Base-by-base conservation (phyloP, 2,888 invertebrate genomes). In the Strigamia crassipes region DNA sequence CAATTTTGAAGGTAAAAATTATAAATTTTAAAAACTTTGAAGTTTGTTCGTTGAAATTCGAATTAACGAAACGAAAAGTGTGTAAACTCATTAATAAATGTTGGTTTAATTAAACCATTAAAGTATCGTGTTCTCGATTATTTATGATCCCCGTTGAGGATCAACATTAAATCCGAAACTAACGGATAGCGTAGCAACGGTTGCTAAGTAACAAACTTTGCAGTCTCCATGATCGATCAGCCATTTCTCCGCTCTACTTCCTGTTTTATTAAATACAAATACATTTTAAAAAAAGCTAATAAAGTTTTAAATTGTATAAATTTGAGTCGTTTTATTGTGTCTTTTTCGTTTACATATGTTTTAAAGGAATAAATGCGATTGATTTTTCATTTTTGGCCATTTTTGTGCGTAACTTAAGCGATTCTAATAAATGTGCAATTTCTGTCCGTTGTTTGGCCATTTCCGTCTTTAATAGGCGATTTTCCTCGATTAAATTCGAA, bases 181-280 rank as follows among this genome's bases (percentile, higher is more conserved):
- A 51, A 51, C 51, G n/a, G n/a, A n/a, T n/a, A n/a, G n/a, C 51
- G 8, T 51, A 18, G 18, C 51, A 46, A 51, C 51, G 51, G 51
- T 51, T 51, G 51, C 51, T 51, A 51, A n/a, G 51, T 4, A 3
- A 51, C 51, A 15, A 51, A n/a, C n/a, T n/a, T n/a, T n/a, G n/a
- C n/a, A n/a, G n/a, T n/a, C 51, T 51, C 6, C 51, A 1, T 51
- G 18, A 66, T 66, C 66, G 66, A 66, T 66, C 66, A 66, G 66
- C 31, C 1, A 1, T 51, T 51, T 51, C 51, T 23, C 13, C 8
- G 23, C 66, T 23, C 15, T 66, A 66, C 27, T 66, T 66, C 66
- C 66, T 66, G 66, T 27, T 66, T 51, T n/a, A 6, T 13, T 51
- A 51, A n/a, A 51, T 6, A 51, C 3, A 66, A 13, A 23, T n/a